Conservation (phyloP, 2,113 vertebrate species). For the Ptilonorhynchus violaceus region DNA sequence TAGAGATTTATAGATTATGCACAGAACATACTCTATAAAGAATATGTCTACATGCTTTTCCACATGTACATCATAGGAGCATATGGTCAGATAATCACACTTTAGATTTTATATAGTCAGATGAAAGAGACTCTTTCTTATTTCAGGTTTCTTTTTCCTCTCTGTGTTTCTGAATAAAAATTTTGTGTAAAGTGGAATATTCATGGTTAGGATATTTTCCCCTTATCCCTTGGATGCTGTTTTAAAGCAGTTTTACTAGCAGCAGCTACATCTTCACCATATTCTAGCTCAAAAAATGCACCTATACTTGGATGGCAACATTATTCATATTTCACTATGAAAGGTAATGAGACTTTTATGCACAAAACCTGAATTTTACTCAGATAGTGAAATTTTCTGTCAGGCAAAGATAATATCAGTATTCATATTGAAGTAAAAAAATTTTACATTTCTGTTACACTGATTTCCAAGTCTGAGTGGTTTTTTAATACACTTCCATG, state of each 20-base stretch:
- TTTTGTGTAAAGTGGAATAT: background rate
- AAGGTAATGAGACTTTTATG: background rate
- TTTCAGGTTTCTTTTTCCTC: background rate
- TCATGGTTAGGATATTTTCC: background rate
- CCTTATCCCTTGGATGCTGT: background rate
- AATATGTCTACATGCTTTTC: background rate
- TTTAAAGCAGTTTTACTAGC: background rate
- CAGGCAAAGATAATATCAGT: background rate
- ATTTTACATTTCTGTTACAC: background rate
- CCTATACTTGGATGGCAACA: background rate
- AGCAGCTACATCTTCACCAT: background rate
- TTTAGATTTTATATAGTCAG: background rate
- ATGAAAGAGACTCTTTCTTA: background rate
- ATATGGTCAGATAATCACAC: constrained; percentile 7
- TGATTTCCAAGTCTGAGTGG: background rate
- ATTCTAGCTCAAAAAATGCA: background rate
- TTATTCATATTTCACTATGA: background rate
- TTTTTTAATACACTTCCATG: background rate
- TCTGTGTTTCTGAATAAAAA: background rate
- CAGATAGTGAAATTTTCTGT: background rate
- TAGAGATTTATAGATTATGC: background rate
- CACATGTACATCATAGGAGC: background rate
- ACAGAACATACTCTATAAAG: background rate
- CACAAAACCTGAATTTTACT: background rate
- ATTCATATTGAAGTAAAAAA: background rate